These are phyloP conservation scores for Acromyrmex charruanus DNA, from an alignment of 1,140 invertebrate genomes.

Conservation along the genomic window DNA sequence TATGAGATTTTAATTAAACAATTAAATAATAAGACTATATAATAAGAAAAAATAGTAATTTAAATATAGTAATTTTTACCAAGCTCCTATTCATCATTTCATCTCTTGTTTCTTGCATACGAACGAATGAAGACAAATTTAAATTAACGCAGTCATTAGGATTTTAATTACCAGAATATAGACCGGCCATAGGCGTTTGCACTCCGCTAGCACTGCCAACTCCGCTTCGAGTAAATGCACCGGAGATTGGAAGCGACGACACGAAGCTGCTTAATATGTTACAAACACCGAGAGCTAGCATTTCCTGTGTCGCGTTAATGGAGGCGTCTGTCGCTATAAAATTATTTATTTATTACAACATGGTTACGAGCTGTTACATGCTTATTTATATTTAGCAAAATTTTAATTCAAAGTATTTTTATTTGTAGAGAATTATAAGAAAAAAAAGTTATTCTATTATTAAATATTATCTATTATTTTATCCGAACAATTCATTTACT, in stretches of 20 bases:
- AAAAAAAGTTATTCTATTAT: too few relatives aligned
- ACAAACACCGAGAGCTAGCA: slow-evolving; percentile 89
- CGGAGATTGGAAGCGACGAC: slow-evolving; percentile 91
- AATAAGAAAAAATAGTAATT: not conserved
- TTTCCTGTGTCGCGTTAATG: slow-evolving; percentile 90
- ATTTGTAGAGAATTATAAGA: too few relatives aligned
- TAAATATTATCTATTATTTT: too few relatives aligned
- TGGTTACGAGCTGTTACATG: too few relatives aligned
- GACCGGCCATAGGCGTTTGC: slow-evolving; percentile 90
- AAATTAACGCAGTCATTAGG: not conserved
- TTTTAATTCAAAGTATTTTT: too few relatives aligned
- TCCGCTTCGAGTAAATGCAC: slow-evolving; percentile 91
- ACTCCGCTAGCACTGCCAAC: slow-evolving; percentile 92
- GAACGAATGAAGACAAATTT: too few relatives aligned
- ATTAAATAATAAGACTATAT: too few relatives aligned
- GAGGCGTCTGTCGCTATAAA: slow-evolving; percentile 84
- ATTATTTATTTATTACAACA: not conserved
- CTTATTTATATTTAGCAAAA: too few relatives aligned
- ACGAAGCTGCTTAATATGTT: slow-evolving; percentile 92
- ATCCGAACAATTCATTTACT: too few relatives aligned
- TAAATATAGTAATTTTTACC: not conserved
- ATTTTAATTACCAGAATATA: slow-evolving; percentile 87
- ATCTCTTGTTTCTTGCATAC: not conserved
- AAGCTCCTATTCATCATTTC: not conserved
- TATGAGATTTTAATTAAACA: not conserved